Evolutionary conservation across 2,888 invertebrate species (phyloP).

Genomic region (Carcina quercana): DNA sequence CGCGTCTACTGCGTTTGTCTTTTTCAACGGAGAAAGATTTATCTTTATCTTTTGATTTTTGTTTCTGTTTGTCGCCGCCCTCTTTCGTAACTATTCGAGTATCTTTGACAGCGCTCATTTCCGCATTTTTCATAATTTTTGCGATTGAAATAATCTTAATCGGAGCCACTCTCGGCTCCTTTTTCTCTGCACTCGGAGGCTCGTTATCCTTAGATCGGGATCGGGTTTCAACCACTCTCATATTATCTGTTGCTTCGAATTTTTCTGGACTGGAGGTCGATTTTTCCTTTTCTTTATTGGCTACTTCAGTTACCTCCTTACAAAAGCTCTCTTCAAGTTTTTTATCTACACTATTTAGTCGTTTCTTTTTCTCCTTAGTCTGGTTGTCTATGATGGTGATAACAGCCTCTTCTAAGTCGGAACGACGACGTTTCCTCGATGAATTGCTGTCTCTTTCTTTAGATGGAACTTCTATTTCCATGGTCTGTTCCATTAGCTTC

Average conservation of each 20-base stretch:
- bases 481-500: too few relatives aligned
- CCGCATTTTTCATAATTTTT: conserved; percentile 14
- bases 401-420: conserved; percentile 44
- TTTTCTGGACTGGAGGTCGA: neutral
- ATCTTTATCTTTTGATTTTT: conserved; percentile 19
- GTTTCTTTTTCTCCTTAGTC: conserved; percentile 33
- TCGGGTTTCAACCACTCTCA: neutral
- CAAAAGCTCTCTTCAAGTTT: conserved; percentile 15
- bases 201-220: conserved; percentile 21
- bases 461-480: conserved; percentile 24
- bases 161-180: conserved; percentile 4
- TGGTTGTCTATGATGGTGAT: conserved; percentile 36
- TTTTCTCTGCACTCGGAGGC: conserved; percentile 16
- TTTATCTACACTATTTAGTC: conserved; percentile 20
- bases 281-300: too few relatives aligned
- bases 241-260: neutral
- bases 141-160: conserved; percentile 19
- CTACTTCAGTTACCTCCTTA: conserved; percentile 10
- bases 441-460: conserved; percentile 16
- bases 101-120: conserved; percentile 13
- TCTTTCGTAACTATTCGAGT: conserved; percentile 10
- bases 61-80: conserved; percentile 13
- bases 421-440: conserved; percentile 50
- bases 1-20: conserved; percentile 24
- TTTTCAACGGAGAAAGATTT: conserved; percentile 20